These are phyloP conservation scores for Trichonephila clavata DNA, from an alignment of 1,140 invertebrate genomes.

Conservation along the genomic window DNA sequence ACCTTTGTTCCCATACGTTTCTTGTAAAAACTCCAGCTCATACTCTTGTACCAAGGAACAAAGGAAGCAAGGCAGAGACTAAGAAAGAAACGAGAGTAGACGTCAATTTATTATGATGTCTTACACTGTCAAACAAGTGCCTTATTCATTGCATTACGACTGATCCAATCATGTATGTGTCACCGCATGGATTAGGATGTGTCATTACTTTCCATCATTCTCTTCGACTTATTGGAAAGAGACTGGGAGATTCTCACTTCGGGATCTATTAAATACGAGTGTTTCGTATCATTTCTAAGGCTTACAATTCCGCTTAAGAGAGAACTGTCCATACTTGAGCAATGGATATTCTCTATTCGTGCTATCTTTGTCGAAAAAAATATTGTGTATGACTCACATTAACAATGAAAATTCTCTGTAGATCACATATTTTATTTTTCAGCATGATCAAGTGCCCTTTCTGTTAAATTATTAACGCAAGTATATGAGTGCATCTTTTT, in stretches of 20 bases:
- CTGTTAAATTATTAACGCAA: no score
- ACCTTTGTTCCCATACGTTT: background rate
- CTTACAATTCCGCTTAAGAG: background rate
- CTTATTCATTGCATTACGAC: constrained; percentile 48
- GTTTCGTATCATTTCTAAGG: constrained; percentile 5
- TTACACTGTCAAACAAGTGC: constrained; percentile 43
- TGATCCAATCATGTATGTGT: constrained; percentile 62
- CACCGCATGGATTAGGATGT: constrained; percentile 47
- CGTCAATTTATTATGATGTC: constrained; percentile 61
- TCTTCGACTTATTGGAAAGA: constrained; percentile 41
- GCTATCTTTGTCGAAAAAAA: no score
- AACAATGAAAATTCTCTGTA: no score
- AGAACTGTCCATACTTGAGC: background rate
- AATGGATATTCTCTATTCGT: background rate
- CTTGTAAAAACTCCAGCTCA: background rate
- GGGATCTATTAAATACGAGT: constrained; percentile 4
- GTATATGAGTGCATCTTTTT: no score
- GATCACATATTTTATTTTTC: no score
- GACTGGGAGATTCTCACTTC: constrained; percentile 8
- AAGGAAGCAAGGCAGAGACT: background rate
- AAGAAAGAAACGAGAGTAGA: background rate
- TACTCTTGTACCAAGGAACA: background rate
- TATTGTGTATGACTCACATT: no score
- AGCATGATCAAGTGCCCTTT: no score
- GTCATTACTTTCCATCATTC: constrained; percentile 34